A percentile compares a stretch with the other conserved stretches of the same genome.
These are phyloP conservation scores for Galerucella pusilla DNA, from an alignment of 2,888 invertebrate species.

Conservation along the genomic window DNA sequence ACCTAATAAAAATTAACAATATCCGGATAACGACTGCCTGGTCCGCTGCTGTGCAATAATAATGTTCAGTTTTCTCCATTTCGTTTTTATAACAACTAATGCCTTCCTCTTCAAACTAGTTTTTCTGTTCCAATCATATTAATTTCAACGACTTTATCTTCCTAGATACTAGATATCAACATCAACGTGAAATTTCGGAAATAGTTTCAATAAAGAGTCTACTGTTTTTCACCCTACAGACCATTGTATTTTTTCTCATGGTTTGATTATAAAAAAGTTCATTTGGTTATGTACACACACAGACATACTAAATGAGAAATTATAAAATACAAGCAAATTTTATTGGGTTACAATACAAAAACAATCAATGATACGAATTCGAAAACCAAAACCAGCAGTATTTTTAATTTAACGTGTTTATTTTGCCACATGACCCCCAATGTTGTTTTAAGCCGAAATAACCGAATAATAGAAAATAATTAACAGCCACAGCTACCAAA, in stretches of 20 bases:
- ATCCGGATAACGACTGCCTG: too few species aligned
- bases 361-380: background rate
- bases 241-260: background rate
- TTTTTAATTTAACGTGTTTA: conserved; percentile 28
- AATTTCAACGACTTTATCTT: too few species aligned
- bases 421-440: conserved; percentile 9
- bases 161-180: too few species aligned
- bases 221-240: too few species aligned
- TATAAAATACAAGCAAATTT: background rate
- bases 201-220: too few species aligned
- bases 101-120: too few species aligned
- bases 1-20: too few species aligned
- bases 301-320: background rate
- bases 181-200: too few species aligned
- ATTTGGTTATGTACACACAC: background rate
- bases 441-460: conserved; percentile 21
- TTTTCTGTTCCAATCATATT: too few species aligned
- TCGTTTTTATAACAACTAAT: too few species aligned
- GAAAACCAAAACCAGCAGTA: background rate
- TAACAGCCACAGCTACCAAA: conserved; percentile 30
- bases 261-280: background rate
- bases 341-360: background rate
- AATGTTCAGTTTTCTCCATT: too few species aligned
- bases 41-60: too few species aligned
- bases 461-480: conserved; percentile 31